Base-by-base conservation (phyloP, 2,797 vertebrate species). In the Enteromius fasciolatus region DNA sequence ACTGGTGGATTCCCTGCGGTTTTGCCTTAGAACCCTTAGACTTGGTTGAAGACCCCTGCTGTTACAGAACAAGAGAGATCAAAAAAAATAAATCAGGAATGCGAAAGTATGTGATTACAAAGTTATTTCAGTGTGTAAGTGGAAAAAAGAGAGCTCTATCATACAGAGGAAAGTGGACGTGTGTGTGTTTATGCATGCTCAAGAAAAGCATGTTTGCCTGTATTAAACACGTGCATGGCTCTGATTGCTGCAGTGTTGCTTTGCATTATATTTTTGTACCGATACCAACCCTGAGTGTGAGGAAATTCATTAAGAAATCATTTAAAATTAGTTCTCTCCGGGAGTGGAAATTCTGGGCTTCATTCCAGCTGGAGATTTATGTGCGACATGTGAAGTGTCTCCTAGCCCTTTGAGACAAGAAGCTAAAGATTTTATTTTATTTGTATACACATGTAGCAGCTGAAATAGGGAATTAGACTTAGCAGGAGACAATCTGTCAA, bases 271-370 rank as follows among this genome's bases (percentile, higher is more conserved):
- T 63, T 80, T 36, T 59, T 78, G 64, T 61, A 78, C 66, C 73
- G 39, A 59, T 72, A 54, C 66, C 77, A 70, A 36, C 31, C 36
- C 44, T 83, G 66, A 46, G 28, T 64, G 75, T 63, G 70, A 72
- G 57, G 57, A 86, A 83, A 86, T 85, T 85, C 83, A 85, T 88
- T 87, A 83, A 77, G 81, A 85, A 84, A 80, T 85, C 48, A 70
- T 84, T 86, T 70, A 78, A 79, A 69, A 70, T 33, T 63, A 46
- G 2, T 75, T 77, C 75, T 76, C 81, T 57, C 74, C 11, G 25
- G 28, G 39, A 81, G 78, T 46, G 39, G 14, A 63, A 69, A 78
- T 54, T 79, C 83, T 83, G 85, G 86, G 87, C 76, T 68, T 44
- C 9, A n/a, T 74, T 84, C 84, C 83, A 87, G 83, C 46, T 59